A percentile compares a stretch with the other conserved stretches of the same genome.
Conservation (phyloP, 2,888 invertebrate genomes). For the Nephrotoma guestfalica region DNA sequence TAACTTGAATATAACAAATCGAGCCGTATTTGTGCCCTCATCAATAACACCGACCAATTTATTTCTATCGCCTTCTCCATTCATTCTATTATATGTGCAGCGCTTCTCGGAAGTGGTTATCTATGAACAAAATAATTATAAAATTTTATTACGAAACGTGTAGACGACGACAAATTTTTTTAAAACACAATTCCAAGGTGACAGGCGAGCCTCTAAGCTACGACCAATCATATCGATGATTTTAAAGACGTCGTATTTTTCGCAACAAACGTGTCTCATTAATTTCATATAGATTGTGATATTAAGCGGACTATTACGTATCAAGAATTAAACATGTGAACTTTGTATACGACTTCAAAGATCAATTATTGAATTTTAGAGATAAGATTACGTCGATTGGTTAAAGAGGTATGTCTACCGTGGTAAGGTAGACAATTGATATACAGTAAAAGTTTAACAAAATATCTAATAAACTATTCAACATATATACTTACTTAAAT, state of each 20-base stretch:
- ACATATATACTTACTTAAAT: background rate
- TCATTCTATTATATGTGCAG: slow-evolving; percentile 5
- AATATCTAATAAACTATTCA: background rate
- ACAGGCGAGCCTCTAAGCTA: background rate
- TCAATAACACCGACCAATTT: slow-evolving; percentile 79
- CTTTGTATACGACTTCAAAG: background rate
- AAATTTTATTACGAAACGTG: background rate
- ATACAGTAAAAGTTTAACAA: too few relatives aligned
- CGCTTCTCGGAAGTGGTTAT: background rate
- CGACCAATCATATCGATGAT: background rate
- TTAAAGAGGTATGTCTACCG: background rate
- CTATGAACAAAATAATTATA: background rate
- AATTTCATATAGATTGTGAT: background rate
- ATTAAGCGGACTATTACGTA: background rate
- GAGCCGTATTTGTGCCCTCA: slow-evolving; percentile 84
- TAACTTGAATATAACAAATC: slow-evolving; percentile 69
- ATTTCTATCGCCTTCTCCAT: slow-evolving; percentile 12
- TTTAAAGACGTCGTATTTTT: background rate
- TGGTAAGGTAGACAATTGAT: background rate
- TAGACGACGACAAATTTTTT: background rate
- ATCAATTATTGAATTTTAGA: background rate
- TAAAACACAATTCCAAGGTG: background rate
- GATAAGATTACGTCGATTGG: background rate
- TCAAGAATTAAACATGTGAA: background rate
- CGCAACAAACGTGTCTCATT: background rate